These are phyloP conservation scores for Erpobdella octoculata DNA, from an alignment of 2,888 invertebrate species.

Conservation along the genomic window DNA sequence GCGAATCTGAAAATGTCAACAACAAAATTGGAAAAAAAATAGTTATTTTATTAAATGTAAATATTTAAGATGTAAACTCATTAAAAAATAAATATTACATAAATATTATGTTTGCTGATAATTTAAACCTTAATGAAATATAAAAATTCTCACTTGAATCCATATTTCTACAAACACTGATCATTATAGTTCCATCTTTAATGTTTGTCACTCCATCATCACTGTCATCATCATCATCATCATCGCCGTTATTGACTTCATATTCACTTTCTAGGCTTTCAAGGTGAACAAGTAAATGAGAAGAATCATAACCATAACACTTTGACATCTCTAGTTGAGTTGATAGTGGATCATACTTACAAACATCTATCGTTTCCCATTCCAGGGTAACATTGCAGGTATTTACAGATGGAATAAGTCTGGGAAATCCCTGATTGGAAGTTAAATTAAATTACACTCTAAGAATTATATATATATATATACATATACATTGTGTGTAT, in stretches of 20 bases:
- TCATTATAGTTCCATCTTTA: neutral
- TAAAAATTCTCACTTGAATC: neutral
- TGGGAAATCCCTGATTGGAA: slow-evolving; percentile 3
- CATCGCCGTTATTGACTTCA: neutral
- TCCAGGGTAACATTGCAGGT: neutral
- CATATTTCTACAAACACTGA: slow-evolving; percentile 7
- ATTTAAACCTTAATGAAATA: neutral
- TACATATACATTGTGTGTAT: too few species aligned
- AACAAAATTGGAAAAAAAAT: neutral
- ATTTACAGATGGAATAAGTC: neutral
- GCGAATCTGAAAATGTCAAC: neutral
- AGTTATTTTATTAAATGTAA: neutral
- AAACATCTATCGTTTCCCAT: neutral
- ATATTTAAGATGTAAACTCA: neutral
- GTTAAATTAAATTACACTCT: neutral
- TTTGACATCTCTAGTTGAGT: neutral
- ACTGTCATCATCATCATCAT: slow-evolving; percentile 2
- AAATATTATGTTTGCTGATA: neutral
- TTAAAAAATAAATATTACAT: neutral
- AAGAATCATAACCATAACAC: neutral
- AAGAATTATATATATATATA: too few species aligned
- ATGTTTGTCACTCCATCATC: slow-evolving; percentile 16
- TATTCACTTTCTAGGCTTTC: neutral
- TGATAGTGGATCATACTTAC: neutral
- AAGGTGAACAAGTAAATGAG: neutral